Evolutionary conservation across 2,113 vertebrate species (phyloP).

Genomic region (Copsychus sechellarum): DNA sequence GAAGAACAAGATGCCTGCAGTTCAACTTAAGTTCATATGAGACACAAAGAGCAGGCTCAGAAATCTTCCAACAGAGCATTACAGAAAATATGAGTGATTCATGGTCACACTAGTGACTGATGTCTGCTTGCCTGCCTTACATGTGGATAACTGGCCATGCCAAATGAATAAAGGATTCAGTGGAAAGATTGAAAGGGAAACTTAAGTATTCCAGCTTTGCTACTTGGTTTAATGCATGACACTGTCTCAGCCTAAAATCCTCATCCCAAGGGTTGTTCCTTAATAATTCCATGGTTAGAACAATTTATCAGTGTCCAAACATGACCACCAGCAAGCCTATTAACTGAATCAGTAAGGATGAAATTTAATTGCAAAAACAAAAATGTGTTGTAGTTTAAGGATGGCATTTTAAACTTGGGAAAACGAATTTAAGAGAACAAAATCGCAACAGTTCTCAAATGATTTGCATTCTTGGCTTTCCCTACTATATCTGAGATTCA

Average conservation of each 20-base stretch:
- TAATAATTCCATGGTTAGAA: background rate
- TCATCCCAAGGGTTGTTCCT: background rate
- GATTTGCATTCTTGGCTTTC: conserved; percentile 29
- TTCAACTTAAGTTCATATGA: background rate
- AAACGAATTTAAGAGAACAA: background rate
- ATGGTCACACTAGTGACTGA: background rate
- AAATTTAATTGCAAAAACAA: conserved; percentile 26
- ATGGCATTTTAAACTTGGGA: background rate
- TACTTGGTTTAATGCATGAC: background rate
- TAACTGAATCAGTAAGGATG: background rate
- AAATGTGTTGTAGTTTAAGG: background rate
- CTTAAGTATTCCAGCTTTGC: background rate
- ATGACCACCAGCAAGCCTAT: background rate
- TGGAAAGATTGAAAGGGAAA: background rate
- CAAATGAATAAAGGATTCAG: background rate
- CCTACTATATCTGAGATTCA: background rate
- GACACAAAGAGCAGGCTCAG: background rate
- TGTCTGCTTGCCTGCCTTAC: background rate
- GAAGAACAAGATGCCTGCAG: background rate
- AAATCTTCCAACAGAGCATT: background rate
- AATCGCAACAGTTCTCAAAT: background rate
- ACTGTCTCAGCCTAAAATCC: background rate
- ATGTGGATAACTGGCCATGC: fast-evolving
- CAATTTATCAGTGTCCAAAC: background rate
- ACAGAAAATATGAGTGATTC: background rate